A percentile compares a stretch with the other conserved stretches of the same genome.
Conservation (phyloP, 2,888 invertebrate species). For the Latrodectus elegans region DNA sequence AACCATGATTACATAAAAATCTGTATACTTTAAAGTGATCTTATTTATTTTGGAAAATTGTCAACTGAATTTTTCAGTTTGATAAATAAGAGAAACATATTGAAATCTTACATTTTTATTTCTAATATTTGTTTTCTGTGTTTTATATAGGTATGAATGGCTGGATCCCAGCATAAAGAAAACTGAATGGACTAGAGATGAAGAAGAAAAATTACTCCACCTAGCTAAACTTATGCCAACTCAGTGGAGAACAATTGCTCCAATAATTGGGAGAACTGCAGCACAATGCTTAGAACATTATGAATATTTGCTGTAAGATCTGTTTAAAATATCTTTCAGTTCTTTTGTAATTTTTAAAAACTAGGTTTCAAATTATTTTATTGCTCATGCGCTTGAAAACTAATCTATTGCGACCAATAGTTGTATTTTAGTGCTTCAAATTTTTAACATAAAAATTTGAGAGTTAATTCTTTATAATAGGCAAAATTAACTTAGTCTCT, state of each 20-base stretch:
- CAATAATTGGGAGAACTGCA: slow-evolving; percentile 98
- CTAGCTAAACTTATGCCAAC: slow-evolving; percentile 99
- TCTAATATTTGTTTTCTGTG: neutral
- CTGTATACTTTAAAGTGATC: too few species aligned
- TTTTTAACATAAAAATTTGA: too few species aligned
- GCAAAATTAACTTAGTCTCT: too few species aligned
- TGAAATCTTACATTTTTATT: neutral
- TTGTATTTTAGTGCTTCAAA: too few species aligned
- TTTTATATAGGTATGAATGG: slow-evolving; percentile 88
- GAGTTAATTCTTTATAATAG: too few species aligned
- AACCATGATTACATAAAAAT: too few species aligned
- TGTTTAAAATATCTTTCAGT: neutral
- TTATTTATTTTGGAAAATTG: too few species aligned
- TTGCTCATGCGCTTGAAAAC: too few species aligned
- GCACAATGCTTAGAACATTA: slow-evolving; percentile 99
- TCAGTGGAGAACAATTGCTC: slow-evolving; percentile 99
- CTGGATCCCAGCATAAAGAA: slow-evolving; percentile 99
- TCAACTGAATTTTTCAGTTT: too few species aligned
- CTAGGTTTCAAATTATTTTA: too few species aligned
- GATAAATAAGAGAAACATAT: neutral
- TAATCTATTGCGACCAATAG: too few species aligned
- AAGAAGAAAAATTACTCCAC: slow-evolving; percentile 97
- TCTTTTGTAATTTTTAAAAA: too few species aligned
- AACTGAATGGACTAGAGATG: slow-evolving; percentile 99
- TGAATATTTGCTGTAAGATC: slow-evolving; percentile 92